Evolutionary conservation across 1,140 invertebrate genomes (phyloP), one percentile per base, ranked within the genome.

Genomic region (Sminthurides bifidus): DNA sequence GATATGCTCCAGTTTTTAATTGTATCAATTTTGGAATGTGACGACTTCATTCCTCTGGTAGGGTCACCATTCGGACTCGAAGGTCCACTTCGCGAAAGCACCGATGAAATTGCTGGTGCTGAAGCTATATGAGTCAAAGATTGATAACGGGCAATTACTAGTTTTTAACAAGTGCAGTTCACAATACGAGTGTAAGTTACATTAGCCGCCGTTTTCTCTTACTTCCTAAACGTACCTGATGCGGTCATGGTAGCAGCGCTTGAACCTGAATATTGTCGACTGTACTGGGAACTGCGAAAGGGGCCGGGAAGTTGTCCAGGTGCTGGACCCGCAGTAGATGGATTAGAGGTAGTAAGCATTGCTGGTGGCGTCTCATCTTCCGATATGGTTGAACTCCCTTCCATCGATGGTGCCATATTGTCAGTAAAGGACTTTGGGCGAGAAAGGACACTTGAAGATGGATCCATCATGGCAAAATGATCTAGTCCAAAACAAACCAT

Each of bases 1-100:
- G 91, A 93, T 68, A 95, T 87, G 67, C 90, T 89, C 93, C 93
- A 97, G 67, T 88, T 90, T 70, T 88, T 90, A 37, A 96, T 75
- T 33, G 83, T 82, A 70, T 95, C 92, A 68, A 96, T 86, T 73
- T 81, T 85, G 71, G 75, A 40, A 41, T 31, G 15, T 54, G 40
- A 69, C n/a, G n/a, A n/a, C n/a, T n/a, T n/a, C n/a, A n/a, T n/a
- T n/a, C n/a, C n/a, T n/a, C n/a, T n/a, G n/a, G n/a, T n/a, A n/a
- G n/a, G n/a, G n/a, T 74, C 81, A 63, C 75, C 76, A 76, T 79
- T 75, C 68, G 73, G 64, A 68, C 75, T 74, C 2, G 68, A 68
- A 37, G 27, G 52, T 10, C 12, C n/a, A n/a, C n/a, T n/a, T 31
- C 5, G 52, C 12, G 3, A 17, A 43, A 30, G 70, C 75, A 21